Evolutionary conservation across 2,113 vertebrate species (phyloP), one percentile per base, ranked within the genome.

Genomic region (Melierax canorus): DNA sequence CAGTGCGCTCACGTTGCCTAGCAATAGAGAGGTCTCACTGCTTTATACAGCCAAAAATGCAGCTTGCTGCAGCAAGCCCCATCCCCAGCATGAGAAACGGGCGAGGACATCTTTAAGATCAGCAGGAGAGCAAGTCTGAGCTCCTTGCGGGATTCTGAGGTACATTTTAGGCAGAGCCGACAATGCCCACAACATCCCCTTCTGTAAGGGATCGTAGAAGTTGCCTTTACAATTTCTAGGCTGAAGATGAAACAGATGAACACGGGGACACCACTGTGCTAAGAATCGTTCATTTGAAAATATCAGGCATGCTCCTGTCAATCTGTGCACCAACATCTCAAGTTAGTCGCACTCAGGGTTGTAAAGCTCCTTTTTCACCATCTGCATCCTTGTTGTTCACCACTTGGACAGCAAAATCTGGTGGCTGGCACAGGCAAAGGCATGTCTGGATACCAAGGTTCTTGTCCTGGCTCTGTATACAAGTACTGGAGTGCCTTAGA

Each of bases 21-120:
- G 97, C 97, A 96, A 97, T 97, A 74, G 88, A 67, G 78, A 96
- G 94, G 78, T 66, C 79, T 93, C 38, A 1, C 4, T 71, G 91
- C 73, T 77, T 68, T 24, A 58, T 10, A 36, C 38, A 83, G 92
- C 95, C 94, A 51, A 22, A 94, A 92, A 77, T 17, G 81, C 96
- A 93, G 95, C 74, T 90, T 36, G 19, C 84, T 90, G 95, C 95
- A 86, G 94, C 71, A 76, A 94, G 62, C 32, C 90, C 90, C 81
- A 78, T 50, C 62, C 84, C 71, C 72, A 75, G 85, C 83, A 30
- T 1, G 2, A 71, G 12, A 34, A 74, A 71, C 0, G 8, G 77
- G 43, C 4, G 19, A 53, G 82, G 41, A 81, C 67, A 74, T 77
- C 84, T 95, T 66, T 15, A 39, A 77, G 20, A 91, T 11, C 41